phyloP scores from a whole-genome alignment of 2,797 vertebrate genomes.

The Tiaroga cobitis region DNA sequence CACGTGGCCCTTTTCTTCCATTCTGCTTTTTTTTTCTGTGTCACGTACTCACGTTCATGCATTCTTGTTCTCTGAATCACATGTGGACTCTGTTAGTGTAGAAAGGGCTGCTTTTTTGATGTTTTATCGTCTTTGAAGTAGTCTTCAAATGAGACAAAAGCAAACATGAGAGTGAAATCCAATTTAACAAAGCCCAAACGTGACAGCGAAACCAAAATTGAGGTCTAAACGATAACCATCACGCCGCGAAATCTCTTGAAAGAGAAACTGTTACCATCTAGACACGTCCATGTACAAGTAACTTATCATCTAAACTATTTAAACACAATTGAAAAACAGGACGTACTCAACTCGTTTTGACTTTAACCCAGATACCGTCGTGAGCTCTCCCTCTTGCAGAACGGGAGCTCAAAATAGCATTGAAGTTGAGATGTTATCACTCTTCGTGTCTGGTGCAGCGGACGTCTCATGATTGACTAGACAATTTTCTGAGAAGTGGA shows the following conservation, averaged over 20 bases:
- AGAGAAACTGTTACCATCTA: not conserved
- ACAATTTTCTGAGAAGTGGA: constrained; percentile 10
- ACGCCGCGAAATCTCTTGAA: not conserved
- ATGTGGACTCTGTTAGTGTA: not conserved
- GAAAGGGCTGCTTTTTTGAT: not conserved
- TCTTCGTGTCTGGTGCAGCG: not conserved
- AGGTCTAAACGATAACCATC: not conserved
- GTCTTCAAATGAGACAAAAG: constrained; percentile 3
- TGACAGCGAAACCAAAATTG: not conserved
- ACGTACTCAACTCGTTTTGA: not conserved
- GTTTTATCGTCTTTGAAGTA: not conserved
- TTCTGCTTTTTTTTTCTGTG: constrained; percentile 26
- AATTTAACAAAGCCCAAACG: not conserved
- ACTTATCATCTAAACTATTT: not conserved
- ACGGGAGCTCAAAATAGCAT: not conserved
- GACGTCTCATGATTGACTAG: constrained; percentile 7
- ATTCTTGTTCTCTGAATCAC: constrained; percentile 34
- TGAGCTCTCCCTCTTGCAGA: not conserved
- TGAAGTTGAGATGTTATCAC: constrained; percentile 27
- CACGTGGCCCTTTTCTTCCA: constrained; percentile 37
- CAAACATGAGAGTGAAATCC: not conserved
- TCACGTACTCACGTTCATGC: not conserved
- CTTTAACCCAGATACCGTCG: constrained; percentile 4
- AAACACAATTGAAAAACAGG: constrained; percentile 11
- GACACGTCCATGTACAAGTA: not conserved